Percentiles rank a stretch among this genome's conserved stretches.
Evolutionary conservation across 2,797 vertebrate genomes (phyloP).

Genomic region (Labroides dimidiatus): DNA sequence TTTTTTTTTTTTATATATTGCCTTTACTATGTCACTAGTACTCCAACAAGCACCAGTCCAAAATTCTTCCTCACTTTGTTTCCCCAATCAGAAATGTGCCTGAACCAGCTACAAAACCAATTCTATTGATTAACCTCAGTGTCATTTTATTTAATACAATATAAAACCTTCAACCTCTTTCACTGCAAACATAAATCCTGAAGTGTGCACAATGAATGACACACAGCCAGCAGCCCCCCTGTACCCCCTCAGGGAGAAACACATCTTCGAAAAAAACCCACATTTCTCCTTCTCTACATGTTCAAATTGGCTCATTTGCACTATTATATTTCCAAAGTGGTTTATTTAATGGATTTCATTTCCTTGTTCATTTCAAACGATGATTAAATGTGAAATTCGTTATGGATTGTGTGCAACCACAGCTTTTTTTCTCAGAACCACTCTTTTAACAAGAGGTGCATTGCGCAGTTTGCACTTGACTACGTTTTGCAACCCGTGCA

Average conservation of each 20-base stretch:
- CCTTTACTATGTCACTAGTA: neutral
- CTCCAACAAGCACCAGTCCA: neutral
- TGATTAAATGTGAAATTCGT: slow-evolving; percentile 38
- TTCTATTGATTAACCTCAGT: neutral
- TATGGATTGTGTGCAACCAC: slow-evolving; percentile 11
- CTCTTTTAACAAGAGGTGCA: slow-evolving; percentile 6
- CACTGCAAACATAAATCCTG: slow-evolving; percentile 11
- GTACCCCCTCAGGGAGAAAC: slow-evolving; percentile 34
- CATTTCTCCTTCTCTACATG: slow-evolving; percentile 25
- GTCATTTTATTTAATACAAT: slow-evolving; percentile 3
- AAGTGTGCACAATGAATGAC: slow-evolving; percentile 23
- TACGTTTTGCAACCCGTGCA: slow-evolving; percentile 10
- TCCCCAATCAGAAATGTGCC: neutral
- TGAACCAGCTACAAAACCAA: slow-evolving; percentile 5
- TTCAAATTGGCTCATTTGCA: slow-evolving; percentile 33
- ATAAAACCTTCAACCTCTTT: neutral
- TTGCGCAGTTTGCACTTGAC: slow-evolving; percentile 24
- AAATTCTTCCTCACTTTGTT: neutral
- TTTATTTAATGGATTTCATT: slow-evolving; percentile 42
- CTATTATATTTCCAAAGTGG: slow-evolving; percentile 35
- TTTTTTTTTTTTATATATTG: neutral
- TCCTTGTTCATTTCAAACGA: slow-evolving; percentile 27
- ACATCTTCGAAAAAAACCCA: slow-evolving; percentile 24
- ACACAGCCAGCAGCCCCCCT: slow-evolving; percentile 29
- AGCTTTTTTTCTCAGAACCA: slow-evolving; percentile 15